These are phyloP conservation scores for Cladopsammia gracilis DNA, from an alignment of 64 coral and sea anemone species.

Conservation along the genomic window DNA sequence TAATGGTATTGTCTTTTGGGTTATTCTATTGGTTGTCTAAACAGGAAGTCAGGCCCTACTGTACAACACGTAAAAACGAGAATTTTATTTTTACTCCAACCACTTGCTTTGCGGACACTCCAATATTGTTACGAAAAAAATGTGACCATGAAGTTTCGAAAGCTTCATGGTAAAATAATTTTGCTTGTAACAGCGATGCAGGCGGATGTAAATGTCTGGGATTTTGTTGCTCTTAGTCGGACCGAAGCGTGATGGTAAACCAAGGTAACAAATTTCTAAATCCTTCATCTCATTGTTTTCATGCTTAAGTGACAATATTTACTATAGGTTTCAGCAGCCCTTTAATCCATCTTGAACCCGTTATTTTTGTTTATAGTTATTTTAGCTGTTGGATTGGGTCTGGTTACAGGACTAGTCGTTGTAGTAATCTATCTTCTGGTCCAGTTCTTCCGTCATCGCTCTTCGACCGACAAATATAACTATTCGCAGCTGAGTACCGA, in stretches of 20 bases:
- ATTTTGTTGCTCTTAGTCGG: not conserved
- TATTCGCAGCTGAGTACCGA: not conserved
- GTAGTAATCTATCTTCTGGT: slow-evolving; percentile 17
- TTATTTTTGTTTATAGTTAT: slow-evolving; percentile 45
- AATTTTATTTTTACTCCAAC: not conserved
- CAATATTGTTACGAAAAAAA: not conserved
- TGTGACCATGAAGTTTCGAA: slow-evolving; percentile 5
- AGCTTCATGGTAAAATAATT: not conserved
- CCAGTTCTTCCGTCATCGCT: slow-evolving; percentile 11
- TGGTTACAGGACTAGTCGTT: slow-evolving; percentile 9
- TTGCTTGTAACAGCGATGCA: not conserved
- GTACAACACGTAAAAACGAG: slow-evolving; percentile 34
- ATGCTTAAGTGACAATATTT: slow-evolving; percentile 9
- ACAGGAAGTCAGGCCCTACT: not conserved
- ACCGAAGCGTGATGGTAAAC: not conserved
- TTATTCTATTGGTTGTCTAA: not conserved
- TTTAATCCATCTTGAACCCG: slow-evolving; percentile 4
- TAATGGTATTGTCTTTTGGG: not conserved
- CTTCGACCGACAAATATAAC: not conserved
- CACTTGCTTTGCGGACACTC: not conserved
- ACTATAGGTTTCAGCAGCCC: not conserved
- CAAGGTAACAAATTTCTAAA: not conserved
- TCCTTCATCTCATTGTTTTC: not conserved
- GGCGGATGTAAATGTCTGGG: not conserved
- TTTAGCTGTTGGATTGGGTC: slow-evolving; percentile 24